phyloP scores from a whole-genome alignment of 2,888 invertebrate genomes.

The Protophormia terraenovae region DNA sequence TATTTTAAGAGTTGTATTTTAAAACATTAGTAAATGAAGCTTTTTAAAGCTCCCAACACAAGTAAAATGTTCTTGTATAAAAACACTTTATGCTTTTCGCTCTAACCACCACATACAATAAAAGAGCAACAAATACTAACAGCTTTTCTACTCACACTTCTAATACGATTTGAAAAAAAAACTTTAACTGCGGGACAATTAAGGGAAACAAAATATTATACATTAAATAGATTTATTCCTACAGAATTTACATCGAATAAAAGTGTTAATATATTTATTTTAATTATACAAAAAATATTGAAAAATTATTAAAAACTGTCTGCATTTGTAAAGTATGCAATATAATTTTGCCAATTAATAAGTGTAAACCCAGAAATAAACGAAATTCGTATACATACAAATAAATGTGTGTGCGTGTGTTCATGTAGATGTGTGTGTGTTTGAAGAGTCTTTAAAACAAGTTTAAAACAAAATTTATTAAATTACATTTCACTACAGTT shows the following conservation, averaged over 20 bases:
- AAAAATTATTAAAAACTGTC: too few relatives aligned
- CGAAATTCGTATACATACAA: constrained; percentile 41
- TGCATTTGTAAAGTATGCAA: constrained; percentile 19
- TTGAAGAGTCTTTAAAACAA: not conserved
- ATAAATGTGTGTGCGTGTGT: constrained; percentile 17
- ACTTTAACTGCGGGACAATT: constrained; percentile 17
- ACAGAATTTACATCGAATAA: not conserved
- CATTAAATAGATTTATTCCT: constrained; percentile 15
- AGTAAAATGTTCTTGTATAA: not conserved
- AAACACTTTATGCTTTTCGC: not conserved
- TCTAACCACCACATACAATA: not conserved
- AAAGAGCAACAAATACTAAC: constrained; percentile 47
- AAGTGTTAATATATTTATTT: not conserved
- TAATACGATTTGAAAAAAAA: constrained; percentile 51
- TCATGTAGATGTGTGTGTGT: not conserved
- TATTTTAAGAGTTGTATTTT: too few relatives aligned
- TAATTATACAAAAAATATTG: too few relatives aligned
- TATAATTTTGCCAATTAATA: not conserved
- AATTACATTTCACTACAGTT: not conserved
- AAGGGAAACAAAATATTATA: not conserved
- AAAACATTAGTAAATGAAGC: too few relatives aligned
- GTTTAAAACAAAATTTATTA: not conserved
- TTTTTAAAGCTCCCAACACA: constrained; percentile 13
- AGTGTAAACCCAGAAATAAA: not conserved
- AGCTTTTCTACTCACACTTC: constrained; percentile 13